Conservation (phyloP, 2,888 invertebrate species). For the Magallana nippona region DNA sequence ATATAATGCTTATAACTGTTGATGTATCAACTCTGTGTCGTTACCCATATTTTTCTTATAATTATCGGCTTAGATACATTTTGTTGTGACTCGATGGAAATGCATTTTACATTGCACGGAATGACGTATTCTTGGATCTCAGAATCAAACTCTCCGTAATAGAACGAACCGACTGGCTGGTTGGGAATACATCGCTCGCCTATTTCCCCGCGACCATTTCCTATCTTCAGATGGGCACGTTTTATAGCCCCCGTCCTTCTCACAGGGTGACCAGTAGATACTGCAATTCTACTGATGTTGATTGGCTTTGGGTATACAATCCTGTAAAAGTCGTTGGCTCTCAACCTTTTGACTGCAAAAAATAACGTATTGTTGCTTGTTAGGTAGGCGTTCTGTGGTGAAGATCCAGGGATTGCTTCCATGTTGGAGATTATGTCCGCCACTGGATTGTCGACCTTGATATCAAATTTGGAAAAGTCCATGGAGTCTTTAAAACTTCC, state of each 20-base stretch:
- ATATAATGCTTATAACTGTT: too few species aligned
- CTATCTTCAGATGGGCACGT: not conserved
- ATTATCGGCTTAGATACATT: not conserved
- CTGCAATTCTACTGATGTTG: slow-evolving; percentile 54
- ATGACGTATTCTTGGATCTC: slow-evolving; percentile 31
- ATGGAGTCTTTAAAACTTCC: slow-evolving; percentile 52
- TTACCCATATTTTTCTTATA: slow-evolving; percentile 36
- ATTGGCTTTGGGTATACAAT: slow-evolving; percentile 54
- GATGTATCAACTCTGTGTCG: too few species aligned
- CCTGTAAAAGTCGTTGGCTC: slow-evolving; percentile 47
- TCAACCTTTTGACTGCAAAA: slow-evolving; percentile 57
- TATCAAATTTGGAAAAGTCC: slow-evolving; percentile 37
- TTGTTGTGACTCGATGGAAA: slow-evolving; percentile 9
- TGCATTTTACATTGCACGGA: slow-evolving; percentile 32
- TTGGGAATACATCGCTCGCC: not conserved
- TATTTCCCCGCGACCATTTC: not conserved
- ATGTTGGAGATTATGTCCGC: slow-evolving; percentile 77
- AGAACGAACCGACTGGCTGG: slow-evolving; percentile 11
- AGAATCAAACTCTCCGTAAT: slow-evolving; percentile 39
- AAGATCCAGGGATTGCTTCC: slow-evolving; percentile 69
- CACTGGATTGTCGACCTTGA: slow-evolving; percentile 72
- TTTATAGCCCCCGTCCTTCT: slow-evolving; percentile 46
- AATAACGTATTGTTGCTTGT: slow-evolving; percentile 39
- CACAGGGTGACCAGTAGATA: slow-evolving; percentile 57
- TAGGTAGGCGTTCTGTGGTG: slow-evolving; percentile 74